Percentiles rank a stretch among this genome's conserved stretches.
phyloP scores from a whole-genome alignment of 2,113 vertebrate species.

The Hoplias malabaricus region DNA sequence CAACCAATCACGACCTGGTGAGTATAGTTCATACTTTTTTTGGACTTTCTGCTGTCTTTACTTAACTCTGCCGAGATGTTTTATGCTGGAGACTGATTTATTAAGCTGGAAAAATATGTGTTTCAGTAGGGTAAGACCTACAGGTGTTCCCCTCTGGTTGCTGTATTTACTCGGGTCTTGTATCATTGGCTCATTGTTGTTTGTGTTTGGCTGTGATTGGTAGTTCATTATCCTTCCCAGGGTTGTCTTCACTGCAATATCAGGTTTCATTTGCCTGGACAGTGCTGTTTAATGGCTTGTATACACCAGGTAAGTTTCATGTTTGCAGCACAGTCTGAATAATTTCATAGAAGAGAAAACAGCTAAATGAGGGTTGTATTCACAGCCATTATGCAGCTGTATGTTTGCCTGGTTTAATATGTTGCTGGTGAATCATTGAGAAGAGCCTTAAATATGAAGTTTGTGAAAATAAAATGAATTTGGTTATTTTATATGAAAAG shows the following conservation, averaged over 20 bases:
- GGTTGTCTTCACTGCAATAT: slow-evolving; percentile 56
- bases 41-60: not conserved
- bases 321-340: slow-evolving; percentile 2
- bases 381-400: not conserved
- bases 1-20: slow-evolving; percentile 98
- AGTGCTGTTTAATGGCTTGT: not conserved
- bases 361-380: not conserved
- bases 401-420: no score
- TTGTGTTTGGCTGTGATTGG: slow-evolving; percentile 41
- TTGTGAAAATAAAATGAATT: no score
- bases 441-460: no score
- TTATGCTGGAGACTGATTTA: not conserved
- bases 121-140: slow-evolving; percentile 13
- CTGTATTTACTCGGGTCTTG: slow-evolving; percentile 15
- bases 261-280: slow-evolving; percentile 50
- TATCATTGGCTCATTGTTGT: slow-evolving; percentile 30
- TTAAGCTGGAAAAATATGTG: not conserved
- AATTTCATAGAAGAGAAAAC: not conserved
- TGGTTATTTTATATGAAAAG: not conserved
- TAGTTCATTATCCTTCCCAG: slow-evolving; percentile 17
- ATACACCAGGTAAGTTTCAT: not conserved
- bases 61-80: not conserved
- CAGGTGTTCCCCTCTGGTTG: slow-evolving; percentile 14
- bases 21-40: slow-evolving; percentile 64
- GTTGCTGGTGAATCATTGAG: not conserved